Evolutionary conservation across 1,140 invertebrate species (phyloP).

Genomic region (Asobara japonica): DNA sequence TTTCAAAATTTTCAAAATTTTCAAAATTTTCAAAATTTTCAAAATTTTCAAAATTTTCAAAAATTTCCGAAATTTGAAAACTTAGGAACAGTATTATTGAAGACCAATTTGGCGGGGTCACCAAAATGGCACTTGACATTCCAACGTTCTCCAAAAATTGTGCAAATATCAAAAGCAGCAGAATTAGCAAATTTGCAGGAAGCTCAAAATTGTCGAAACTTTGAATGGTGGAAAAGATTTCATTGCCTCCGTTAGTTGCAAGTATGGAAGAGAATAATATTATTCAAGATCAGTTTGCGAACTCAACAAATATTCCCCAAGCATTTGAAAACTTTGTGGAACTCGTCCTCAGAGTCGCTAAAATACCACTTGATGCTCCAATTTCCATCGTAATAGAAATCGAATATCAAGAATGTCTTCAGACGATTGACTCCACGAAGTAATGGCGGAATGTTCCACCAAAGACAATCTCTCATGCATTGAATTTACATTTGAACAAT

Average conservation of each 20-base stretch:
- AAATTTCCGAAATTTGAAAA: no score
- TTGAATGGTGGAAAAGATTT: background rate
- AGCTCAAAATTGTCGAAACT: background rate
- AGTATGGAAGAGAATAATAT: background rate
- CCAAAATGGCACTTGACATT: no score
- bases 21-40: no score
- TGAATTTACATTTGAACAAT: constrained; percentile 14
- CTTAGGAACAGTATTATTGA: no score
- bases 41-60: no score
- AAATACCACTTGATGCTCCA: background rate
- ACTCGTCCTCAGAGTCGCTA: background rate
- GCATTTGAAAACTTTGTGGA: background rate
- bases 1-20: no score
- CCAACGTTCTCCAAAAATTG: no score
- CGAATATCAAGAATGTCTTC: background rate
- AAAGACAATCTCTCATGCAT: background rate
- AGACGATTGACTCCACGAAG: background rate
- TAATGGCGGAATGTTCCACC: background rate
- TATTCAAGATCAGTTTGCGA: background rate
- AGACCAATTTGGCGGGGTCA: no score
- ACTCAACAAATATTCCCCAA: background rate
- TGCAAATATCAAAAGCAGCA: no score
- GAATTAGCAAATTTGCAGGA: no score
- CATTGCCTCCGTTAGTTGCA: background rate
- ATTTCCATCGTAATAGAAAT: background rate